These are phyloP conservation scores for Iphiclides podalirius DNA, from an alignment of 2,888 invertebrate genomes.

Conservation along the genomic window DNA sequence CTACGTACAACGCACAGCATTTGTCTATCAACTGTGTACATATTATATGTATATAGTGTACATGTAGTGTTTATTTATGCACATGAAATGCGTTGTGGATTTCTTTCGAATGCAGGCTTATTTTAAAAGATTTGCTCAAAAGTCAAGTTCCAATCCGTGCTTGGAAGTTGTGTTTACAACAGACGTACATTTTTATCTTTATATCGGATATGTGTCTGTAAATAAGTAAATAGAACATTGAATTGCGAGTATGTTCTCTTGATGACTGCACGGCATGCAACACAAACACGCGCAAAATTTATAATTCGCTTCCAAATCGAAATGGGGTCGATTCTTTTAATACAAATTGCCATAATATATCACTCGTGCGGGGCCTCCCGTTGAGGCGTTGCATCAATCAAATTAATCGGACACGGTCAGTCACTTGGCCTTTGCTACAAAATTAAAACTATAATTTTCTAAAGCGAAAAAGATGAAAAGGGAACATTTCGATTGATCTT, in stretches of 20 bases:
- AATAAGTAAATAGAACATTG: no score
- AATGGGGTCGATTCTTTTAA: constrained; percentile 25
- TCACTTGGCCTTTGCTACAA: constrained; percentile 30
- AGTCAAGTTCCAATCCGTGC: no score
- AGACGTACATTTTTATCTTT: no score
- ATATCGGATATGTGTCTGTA: no score
- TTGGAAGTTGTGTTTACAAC: no score
- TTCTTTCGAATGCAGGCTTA: no score
- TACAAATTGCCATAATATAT: constrained; percentile 37
- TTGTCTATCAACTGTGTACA: constrained; percentile 2
- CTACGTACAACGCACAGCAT: constrained; percentile 9
- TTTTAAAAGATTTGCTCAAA: no score
- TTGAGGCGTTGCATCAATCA: constrained; percentile 44
- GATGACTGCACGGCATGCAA: no score
- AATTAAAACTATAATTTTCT: constrained; percentile 30
- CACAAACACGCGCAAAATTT: constrained; percentile 21
- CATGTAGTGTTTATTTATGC: no score
- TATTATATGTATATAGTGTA: neutral
- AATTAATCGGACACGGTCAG: constrained; percentile 42
- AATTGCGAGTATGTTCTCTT: no score
- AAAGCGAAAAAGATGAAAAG: constrained; percentile 32
- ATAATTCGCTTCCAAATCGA: constrained; percentile 20
- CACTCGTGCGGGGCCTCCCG: constrained; percentile 37
- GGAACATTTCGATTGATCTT: constrained; percentile 26
- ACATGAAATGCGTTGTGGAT: neutral